phyloP scores from a whole-genome alignment of 1,140 invertebrate genomes.

The Orussus abietinus region DNA sequence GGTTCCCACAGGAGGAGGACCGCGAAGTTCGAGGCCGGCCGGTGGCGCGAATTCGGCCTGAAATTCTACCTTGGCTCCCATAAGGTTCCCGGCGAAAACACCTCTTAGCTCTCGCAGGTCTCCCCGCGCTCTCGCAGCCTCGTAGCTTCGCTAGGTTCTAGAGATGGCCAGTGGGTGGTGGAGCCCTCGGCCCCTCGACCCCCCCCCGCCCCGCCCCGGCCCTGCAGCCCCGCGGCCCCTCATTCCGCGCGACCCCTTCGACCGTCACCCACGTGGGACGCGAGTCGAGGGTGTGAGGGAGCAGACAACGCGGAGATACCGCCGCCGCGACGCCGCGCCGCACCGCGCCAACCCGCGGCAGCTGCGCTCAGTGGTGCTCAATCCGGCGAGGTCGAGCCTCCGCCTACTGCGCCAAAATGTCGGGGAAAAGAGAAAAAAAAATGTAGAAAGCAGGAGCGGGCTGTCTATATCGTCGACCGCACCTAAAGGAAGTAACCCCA shows the following conservation, averaged over 20 bases:
- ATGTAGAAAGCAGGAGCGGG: no score
- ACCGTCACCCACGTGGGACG: constrained; percentile 42
- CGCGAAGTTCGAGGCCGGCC: no score
- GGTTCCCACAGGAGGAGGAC: no score
- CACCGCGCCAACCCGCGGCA: constrained; percentile 36
- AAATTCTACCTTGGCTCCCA: no score
- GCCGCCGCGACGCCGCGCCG: constrained; percentile 14
- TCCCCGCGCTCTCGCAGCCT: no score
- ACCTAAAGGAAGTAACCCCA: no score
- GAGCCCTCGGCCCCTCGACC: constrained; percentile 10
- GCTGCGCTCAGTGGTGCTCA: constrained; percentile 44
- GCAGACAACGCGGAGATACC: constrained; percentile 45
- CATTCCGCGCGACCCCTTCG: constrained; percentile 48
- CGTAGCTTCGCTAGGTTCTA: no score
- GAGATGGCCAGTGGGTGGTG: constrained; percentile 39
- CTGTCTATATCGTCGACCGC: no score
- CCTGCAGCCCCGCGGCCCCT: constrained; percentile 32
- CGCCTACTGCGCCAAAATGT: constrained; percentile 12
- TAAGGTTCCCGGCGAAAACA: no score
- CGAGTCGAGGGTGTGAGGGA: constrained; percentile 44
- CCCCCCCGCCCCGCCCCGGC: constrained; percentile 11
- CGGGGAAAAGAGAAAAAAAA: no score
- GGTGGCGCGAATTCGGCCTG: no score
- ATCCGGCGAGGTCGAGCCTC: constrained; percentile 9
- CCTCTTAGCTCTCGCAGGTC: no score